Base-by-base conservation (phyloP, 2,797 vertebrate species). In the Sebastes oblongus region DNA sequence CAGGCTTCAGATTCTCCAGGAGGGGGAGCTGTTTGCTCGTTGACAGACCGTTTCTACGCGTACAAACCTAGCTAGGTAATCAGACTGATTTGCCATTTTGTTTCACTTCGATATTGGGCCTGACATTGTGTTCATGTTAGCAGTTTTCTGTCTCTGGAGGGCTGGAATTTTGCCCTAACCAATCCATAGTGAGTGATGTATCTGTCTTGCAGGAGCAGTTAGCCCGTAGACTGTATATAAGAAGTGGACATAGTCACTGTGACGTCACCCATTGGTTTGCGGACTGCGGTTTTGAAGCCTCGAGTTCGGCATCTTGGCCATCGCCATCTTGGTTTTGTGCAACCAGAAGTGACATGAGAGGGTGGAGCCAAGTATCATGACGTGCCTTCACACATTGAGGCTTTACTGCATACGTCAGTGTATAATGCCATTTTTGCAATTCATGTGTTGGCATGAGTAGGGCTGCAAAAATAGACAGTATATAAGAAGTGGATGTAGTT, bases 71-170 rank as follows among this genome's bases (percentile, higher is more conserved):
- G 29, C 55, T 22, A 61, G 13, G 25, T 56, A 52, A 81, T 71
- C 11, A 16, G 8, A 77, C 14, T 18, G 30, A 20, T 54, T 7
- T 22, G 10, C 2, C 6, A 50, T 61, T 22, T 32, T 11, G n/a
- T 52, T 74, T 66, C 16, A 67, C 16, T 77, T 72, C 22, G 39
- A 83, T 72, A 72, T 20, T 65, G 8, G 11, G 32, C 39, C 60
- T 59, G 50, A 56, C 2, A 14, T 22, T 64, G n/a, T 25, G 36
- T n/a, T 22, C 32, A 29, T 32, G 7, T 66, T 18, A 36, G 36
- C 9, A 3, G 1, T 29, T 67, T 34, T 58, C 25, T 6, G 10
- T 58, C 68, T 36, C 12, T 32, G 22, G 42, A 46, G 16, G 42
- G 42, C 42, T 20, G 42, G 8, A 20, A 42, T 42, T 16, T 42